Percentiles rank a stretch among this genome's conserved stretches.
These are phyloP conservation scores for Fulmarus glacialis DNA, from an alignment of 2,113 vertebrate species.

Conservation along the genomic window DNA sequence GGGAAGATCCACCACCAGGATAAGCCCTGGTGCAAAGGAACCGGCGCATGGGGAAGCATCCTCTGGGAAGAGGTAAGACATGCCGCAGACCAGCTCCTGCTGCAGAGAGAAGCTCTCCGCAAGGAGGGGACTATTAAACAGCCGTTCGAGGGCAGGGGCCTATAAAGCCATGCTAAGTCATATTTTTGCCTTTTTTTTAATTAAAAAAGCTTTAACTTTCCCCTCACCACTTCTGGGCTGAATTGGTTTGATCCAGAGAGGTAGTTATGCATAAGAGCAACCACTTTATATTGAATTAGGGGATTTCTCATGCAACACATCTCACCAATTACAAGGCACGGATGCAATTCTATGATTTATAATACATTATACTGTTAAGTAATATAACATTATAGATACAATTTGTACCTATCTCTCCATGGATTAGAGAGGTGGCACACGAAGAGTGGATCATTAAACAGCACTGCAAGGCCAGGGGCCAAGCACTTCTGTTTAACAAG, in stretches of 20 bases:
- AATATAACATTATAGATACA: slow-evolving; percentile 86
- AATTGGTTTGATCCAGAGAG: slow-evolving; percentile 76
- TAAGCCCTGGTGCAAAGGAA: not conserved
- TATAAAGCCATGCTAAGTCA: slow-evolving; percentile 36
- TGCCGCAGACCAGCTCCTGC: not conserved
- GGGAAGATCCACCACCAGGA: not conserved
- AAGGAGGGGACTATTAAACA: slow-evolving; percentile 21
- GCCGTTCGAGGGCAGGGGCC: not conserved
- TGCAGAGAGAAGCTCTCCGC: not conserved
- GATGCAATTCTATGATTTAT: slow-evolving; percentile 83
- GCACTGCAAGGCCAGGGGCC: slow-evolving; percentile 78
- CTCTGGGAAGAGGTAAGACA: not conserved
- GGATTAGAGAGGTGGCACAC: slow-evolving; percentile 83
- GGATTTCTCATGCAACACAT: slow-evolving; percentile 78
- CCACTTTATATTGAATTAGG: slow-evolving; percentile 79
- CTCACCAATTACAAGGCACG: slow-evolving; percentile 81
- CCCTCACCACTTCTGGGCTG: slow-evolving; percentile 61
- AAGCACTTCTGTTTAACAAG: slow-evolving; percentile 84
- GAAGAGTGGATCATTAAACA: slow-evolving; percentile 83
- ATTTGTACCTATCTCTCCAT: slow-evolving; percentile 81
- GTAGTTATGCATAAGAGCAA: slow-evolving; percentile 75
- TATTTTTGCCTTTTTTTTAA: slow-evolving; percentile 55
- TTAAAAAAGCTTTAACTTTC: slow-evolving; percentile 73
- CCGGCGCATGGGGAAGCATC: fast-evolving
- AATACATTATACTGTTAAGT: slow-evolving; percentile 84